Evolutionary conservation across 64 coral and sea anemone genomes (phyloP), one percentile per base, ranked within the genome.

Genomic region (Pachyseris speciosa): DNA sequence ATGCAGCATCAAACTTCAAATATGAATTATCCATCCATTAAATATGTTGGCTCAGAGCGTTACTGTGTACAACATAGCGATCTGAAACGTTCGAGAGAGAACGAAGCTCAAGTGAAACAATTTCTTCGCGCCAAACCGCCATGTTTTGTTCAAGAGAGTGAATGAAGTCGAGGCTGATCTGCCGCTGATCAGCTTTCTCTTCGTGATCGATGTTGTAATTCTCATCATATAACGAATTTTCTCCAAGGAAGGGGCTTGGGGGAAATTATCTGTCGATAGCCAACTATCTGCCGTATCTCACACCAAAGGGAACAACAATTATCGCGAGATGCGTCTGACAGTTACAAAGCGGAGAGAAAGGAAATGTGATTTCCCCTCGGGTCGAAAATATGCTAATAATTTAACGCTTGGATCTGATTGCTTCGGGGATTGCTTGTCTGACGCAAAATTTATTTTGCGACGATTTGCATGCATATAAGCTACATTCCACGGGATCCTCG

Each of bases 81-180:
- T 61, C 34, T 38, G 61, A 81, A 61, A 81, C 61, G 25, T 51
- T 7, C 5, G n/a, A 40, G 53, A 81, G 17, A 34, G 16, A 57
- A 36, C 27, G 30, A 79, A 81, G 51, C 5, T 19, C 2, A 19
- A 30, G 19, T n/a, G 19, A 61, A 1, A 69, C 20, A 37, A 61
- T 55, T 39, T 61, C 29, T 81, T 81, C 77, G 77, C 77, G 77
- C 77, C 77, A 81, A 81, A 81, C 77, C 53, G 77, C 77, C 77
- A 81, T 81, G 77, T 81, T 81, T 81, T 81, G 55, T 61, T 60
- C 53, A 58, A 80, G 49, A 80, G 49, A 60, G 22, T 61, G 53
- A 31, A 25, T 61, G 51, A 81, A 61, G 39, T 26, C 77, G 77
- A 81, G 77, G 77, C 77, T 39, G 53, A 53, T 7, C 49, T 40